Conservation (phyloP, 1,140 invertebrate genomes). For the Apocrypta bakeri region DNA sequence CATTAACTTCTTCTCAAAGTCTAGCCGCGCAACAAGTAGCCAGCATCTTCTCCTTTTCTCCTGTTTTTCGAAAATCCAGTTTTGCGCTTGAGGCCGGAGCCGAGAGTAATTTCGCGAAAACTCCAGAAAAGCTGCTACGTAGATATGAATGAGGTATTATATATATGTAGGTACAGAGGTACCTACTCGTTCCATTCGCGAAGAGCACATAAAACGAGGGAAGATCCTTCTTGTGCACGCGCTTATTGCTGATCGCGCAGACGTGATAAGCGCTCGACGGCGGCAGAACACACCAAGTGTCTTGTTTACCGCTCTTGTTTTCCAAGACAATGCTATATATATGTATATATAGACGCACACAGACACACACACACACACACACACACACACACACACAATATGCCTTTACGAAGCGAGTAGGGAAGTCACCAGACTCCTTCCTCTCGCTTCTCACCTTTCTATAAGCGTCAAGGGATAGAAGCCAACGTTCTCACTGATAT, state of each 20-base stretch:
- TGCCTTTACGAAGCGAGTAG: too few relatives aligned
- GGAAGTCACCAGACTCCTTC: background rate
- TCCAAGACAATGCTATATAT: conserved; percentile 24
- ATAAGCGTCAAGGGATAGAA: background rate
- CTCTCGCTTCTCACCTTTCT: conserved; percentile 3
- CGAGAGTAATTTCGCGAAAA: background rate
- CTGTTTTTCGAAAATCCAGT: conserved; percentile 1
- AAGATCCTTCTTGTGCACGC: background rate
- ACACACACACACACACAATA: too few relatives aligned
- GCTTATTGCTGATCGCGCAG: background rate
- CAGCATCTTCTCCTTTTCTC: background rate
- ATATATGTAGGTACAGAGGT: too few relatives aligned
- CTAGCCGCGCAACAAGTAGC: background rate
- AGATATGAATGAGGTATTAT: background rate
- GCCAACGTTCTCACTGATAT: background rate
- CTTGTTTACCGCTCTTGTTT: conserved; percentile 25
- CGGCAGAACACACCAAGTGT: background rate
- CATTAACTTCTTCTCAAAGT: background rate
- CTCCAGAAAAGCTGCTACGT: background rate
- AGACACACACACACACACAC: too few relatives aligned
- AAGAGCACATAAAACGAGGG: background rate
- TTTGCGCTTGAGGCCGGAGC: too few relatives aligned
- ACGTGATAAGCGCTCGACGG: conserved; percentile 2
- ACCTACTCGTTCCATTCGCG: too few relatives aligned
- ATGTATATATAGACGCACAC: background rate